Percentiles rank a stretch among this genome's conserved stretches.
Conservation (phyloP, 2,888 invertebrate species). For the Tricholauxania praeusta region DNA sequence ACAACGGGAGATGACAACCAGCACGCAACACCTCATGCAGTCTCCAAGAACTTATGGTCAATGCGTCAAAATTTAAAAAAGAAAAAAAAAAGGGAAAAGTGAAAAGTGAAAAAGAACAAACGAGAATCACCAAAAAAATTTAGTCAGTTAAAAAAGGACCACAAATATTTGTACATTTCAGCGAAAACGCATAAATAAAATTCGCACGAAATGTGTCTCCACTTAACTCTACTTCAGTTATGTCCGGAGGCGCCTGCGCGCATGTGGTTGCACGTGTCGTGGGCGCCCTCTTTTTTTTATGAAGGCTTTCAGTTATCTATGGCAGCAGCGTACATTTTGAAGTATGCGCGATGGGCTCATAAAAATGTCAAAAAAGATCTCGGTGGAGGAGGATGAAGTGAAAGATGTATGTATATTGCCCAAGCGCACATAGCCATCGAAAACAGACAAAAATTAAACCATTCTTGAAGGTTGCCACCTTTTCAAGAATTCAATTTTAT, state of each 20-base stretch:
- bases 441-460: not conserved
- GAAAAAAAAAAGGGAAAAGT: too few relatives aligned
- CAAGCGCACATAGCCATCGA: not conserved
- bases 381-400: slow-evolving; percentile 15
- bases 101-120: not conserved
- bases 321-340: slow-evolving; percentile 53
- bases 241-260: slow-evolving; percentile 60
- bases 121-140: slow-evolving; percentile 10
- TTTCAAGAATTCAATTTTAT: slow-evolving; percentile 5
- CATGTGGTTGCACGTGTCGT: slow-evolving; percentile 51
- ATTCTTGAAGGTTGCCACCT: too few relatives aligned
- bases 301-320: slow-evolving; percentile 10
- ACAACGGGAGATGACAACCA: slow-evolving; percentile 65
- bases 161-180: slow-evolving; percentile 44
- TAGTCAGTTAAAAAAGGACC: slow-evolving; percentile 5
- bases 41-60: slow-evolving; percentile 49
- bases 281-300: slow-evolving; percentile 49
- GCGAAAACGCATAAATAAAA: slow-evolving; percentile 60
- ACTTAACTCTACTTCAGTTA: not conserved
- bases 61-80: slow-evolving; percentile 49
- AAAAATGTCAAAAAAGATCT: slow-evolving; percentile 63
- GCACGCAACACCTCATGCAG: slow-evolving; percentile 59
- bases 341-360: slow-evolving; percentile 63
- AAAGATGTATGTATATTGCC: not conserved
- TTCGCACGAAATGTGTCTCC: slow-evolving; percentile 65